These are phyloP conservation scores for Margarornis squamiger DNA, from an alignment of 2,797 vertebrate genomes.

Conservation along the genomic window DNA sequence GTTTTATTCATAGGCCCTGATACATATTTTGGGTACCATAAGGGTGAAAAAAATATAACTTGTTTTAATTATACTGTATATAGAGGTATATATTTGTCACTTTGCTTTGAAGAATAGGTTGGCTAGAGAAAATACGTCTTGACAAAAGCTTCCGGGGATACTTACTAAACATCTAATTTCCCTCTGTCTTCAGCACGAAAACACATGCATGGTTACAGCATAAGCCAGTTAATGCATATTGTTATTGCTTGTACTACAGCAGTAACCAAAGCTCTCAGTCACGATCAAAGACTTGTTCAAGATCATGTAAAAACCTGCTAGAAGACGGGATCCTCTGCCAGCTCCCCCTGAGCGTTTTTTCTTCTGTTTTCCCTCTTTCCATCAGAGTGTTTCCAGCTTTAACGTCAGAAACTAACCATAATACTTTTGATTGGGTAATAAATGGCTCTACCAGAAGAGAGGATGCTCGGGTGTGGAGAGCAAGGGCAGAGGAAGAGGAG, in stretches of 20 bases:
- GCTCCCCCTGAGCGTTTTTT: background rate
- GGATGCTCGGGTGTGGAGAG: background rate
- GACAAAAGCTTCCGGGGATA: background rate
- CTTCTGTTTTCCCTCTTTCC: background rate
- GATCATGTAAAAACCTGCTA: background rate
- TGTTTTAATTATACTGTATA: background rate
- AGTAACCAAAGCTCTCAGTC: background rate
- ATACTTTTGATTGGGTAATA: background rate
- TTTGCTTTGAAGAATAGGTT: background rate
- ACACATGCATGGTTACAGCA: background rate
- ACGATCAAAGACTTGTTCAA: background rate
- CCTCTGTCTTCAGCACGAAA: background rate
- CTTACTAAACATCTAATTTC: background rate
- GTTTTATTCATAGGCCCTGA: background rate
- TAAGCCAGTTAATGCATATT: constrained; percentile 8
- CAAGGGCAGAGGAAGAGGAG: background rate
- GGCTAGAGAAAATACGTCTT: background rate
- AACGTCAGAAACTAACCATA: background rate
- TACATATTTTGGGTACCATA: background rate
- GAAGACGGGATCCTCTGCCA: background rate
- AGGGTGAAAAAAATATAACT: background rate
- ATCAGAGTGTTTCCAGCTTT: background rate
- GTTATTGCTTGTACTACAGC: constrained; percentile 16
- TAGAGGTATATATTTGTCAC: background rate
- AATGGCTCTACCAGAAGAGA: background rate